A percentile compares a stretch with the other conserved stretches of the same genome.
Evolutionary conservation across 2,113 vertebrate species (phyloP).

Genomic region (Varanus komodoensis): DNA sequence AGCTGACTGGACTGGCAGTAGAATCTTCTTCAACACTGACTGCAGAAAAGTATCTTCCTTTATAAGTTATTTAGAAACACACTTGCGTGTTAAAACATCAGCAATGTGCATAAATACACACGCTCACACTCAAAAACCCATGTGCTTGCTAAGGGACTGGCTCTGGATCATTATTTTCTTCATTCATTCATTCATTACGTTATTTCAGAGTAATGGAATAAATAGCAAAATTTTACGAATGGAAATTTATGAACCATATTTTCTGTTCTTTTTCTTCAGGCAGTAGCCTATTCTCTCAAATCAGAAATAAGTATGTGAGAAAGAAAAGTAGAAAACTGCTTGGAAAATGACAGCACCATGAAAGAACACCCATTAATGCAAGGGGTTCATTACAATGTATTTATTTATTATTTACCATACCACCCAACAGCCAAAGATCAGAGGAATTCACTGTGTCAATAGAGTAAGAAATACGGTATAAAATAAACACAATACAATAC

Average conservation of each 20-base stretch:
- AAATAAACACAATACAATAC: too few relatives aligned
- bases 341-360: conserved; percentile 14
- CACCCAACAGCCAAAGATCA: too few relatives aligned
- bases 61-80: conserved; percentile 79
- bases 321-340: conserved; percentile 49
- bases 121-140: not conserved
- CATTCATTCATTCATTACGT: not conserved
- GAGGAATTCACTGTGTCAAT: too few relatives aligned
- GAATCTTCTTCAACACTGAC: too few relatives aligned
- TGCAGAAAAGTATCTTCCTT: conserved; percentile 1
- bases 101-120: conserved; percentile 75
- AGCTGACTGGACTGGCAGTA: too few relatives aligned
- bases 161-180: not conserved
- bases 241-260: not conserved
- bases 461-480: too few relatives aligned
- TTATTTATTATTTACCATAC: too few relatives aligned
- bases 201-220: not conserved
- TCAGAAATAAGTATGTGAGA: not conserved
- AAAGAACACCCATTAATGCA: conserved; percentile 43
- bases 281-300: not conserved
- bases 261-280: not conserved
- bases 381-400: not conserved
- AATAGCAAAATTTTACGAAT: not conserved
- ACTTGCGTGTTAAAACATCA: conserved; percentile 77
- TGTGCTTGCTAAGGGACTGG: not conserved